phyloP scores from a whole-genome alignment of 2,888 invertebrate genomes.

The Meteorus colon region DNA sequence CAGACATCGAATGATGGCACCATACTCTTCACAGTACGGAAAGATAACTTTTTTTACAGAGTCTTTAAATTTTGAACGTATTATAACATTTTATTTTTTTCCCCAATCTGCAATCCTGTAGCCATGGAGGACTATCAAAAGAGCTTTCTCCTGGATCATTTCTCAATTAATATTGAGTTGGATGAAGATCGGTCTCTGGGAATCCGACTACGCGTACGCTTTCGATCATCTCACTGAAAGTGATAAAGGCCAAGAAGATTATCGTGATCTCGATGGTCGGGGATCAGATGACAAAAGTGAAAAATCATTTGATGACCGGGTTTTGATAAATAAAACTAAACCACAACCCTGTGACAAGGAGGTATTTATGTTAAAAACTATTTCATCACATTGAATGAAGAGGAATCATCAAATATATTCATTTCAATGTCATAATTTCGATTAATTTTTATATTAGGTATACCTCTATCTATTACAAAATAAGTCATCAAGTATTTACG shows the following conservation, averaged over 20 bases:
- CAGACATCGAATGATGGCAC: slow-evolving; percentile 79
- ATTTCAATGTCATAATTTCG: slow-evolving; percentile 2
- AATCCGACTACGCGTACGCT: slow-evolving; percentile 60
- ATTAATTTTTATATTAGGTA: slow-evolving; percentile 53
- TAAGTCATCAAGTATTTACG: slow-evolving; percentile 59
- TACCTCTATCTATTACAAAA: slow-evolving; percentile 73
- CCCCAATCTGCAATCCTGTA: slow-evolving; percentile 38
- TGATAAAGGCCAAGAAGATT: slow-evolving; percentile 56
- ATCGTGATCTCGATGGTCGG: slow-evolving; percentile 58
- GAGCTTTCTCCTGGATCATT: slow-evolving; percentile 63
- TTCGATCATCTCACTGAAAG: slow-evolving; percentile 60
- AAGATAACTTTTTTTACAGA: background rate
- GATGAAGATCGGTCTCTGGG: slow-evolving; percentile 64
- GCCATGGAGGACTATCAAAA: slow-evolving; percentile 64
- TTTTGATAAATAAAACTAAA: slow-evolving; percentile 84
- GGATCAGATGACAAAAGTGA: slow-evolving; percentile 73
- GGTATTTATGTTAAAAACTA: slow-evolving; percentile 59
- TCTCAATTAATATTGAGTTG: slow-evolving; percentile 62
- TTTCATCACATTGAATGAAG: slow-evolving; percentile 14
- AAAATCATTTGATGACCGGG: slow-evolving; percentile 78
- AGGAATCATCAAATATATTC: slow-evolving; percentile 25
- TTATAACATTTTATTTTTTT: slow-evolving; percentile 22
- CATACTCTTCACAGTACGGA: slow-evolving; percentile 78
- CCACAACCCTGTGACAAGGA: slow-evolving; percentile 91
- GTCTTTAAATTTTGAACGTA: background rate